Base-by-base conservation (phyloP, 2,797 vertebrate species). In the Vipera ursinii region DNA sequence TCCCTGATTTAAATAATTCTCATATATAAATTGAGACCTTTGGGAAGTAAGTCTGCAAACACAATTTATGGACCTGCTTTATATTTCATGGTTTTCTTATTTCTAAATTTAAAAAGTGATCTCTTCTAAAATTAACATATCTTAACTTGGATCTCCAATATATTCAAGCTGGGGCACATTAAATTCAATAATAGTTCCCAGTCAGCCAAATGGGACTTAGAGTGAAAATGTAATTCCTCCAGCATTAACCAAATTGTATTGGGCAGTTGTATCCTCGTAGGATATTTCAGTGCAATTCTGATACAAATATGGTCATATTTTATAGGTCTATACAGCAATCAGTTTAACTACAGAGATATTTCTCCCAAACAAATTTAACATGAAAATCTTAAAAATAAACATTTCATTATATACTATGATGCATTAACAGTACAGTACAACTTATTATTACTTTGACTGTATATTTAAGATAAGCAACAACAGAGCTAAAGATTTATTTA, bases 401-500 rank as follows among this genome's bases (percentile, higher is more conserved):
- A 86, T 86, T 51, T 95, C 69, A 92, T 86, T 53, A 90, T 93
- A 91, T 92, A 91, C 90, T 92, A 91, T 48, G 78, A 91, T 95
- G 86, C 89, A 93, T 92, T 96, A 96, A 94, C 93, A 96, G 86
- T 95, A 88, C 91, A 92, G 87, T 94, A 94, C 91, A 94, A 73
- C 55, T 51, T 94, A 91, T 63, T 93, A 73, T 91, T 96, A 57
- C 95, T 78, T 82, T 88, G 55, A 90, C 91, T 96, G 87, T 96
- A 7, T 95, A 91, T 95, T 96, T 89, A 91, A 53, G 92, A 92
- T 92, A 96, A 96, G 20, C 26, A 86, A 89, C 89, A 93, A 97
- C 92, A 94, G 90, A 73, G 88, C 86, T 96, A 96, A 93, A 91
- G 82, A 96, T 82, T 96, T 97, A 96, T 96, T 97, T 96, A 97